Evolutionary conservation across 2,797 vertebrate species (phyloP).

Genomic region (Mallotus villosus): DNA sequence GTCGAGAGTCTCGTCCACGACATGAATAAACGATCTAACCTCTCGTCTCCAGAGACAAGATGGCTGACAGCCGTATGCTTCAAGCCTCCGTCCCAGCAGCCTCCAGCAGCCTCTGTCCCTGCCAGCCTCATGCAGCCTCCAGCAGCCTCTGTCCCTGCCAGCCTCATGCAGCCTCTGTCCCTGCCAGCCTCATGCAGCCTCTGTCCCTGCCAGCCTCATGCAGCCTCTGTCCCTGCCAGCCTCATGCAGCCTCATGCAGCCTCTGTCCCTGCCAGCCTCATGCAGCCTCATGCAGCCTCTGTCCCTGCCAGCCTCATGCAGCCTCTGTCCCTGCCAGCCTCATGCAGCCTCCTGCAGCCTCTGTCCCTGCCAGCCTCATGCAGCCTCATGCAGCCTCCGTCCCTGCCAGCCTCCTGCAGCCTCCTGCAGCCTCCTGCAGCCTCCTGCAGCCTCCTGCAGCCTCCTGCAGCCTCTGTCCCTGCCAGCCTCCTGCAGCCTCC

Average conservation of each 20-base stretch:
- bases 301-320: neutral
- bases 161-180: neutral
- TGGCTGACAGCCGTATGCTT: neutral
- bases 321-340: neutral
- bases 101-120: neutral
- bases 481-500: no score
- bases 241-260: neutral
- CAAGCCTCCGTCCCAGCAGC: neutral
- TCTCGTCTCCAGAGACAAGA: no score
- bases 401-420: neutral
- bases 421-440: no score
- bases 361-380: neutral
- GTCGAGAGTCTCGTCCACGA: no score
- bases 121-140: neutral
- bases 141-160: neutral
- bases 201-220: neutral
- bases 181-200: neutral
- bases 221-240: neutral
- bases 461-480: no score
- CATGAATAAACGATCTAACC: no score
- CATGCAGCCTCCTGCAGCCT: neutral
- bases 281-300: neutral
- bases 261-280: neutral
- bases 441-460: no score
- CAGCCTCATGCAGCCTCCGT: neutral